Percentiles rank a stretch among this genome's conserved stretches.
Evolutionary conservation across 2,888 invertebrate genomes (phyloP).

Genomic region (Leptura quadrifasciata): DNA sequence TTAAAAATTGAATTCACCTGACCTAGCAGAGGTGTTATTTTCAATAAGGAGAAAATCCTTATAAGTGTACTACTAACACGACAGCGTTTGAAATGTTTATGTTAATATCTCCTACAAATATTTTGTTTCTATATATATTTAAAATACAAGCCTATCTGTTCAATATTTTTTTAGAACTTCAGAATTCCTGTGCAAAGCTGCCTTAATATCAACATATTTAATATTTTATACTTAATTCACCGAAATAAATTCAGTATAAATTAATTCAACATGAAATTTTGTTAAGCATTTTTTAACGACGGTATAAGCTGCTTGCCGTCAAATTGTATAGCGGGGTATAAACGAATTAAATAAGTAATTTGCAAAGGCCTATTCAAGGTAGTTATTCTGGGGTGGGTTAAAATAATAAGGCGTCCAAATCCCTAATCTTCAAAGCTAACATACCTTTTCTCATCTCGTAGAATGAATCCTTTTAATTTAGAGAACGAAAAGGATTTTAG

Average conservation of each 20-base stretch:
- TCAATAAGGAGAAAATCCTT: too few relatives aligned
- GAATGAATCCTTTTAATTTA: slow-evolving; percentile 39
- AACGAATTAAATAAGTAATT: slow-evolving; percentile 42
- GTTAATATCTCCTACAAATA: too few relatives aligned
- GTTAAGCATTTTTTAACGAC: slow-evolving; percentile 35
- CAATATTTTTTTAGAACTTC: too few relatives aligned
- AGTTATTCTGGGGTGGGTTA: slow-evolving; percentile 31
- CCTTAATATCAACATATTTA: slow-evolving; percentile 14
- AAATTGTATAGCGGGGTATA: slow-evolving; percentile 32
- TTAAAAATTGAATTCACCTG: too few relatives aligned
- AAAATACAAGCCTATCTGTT: too few relatives aligned
- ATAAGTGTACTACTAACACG: too few relatives aligned
- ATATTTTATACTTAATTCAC: slow-evolving; percentile 29
- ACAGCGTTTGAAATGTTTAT: too few relatives aligned
- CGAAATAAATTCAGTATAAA: slow-evolving; percentile 20
- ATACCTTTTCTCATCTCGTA: slow-evolving; percentile 36
- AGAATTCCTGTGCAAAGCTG: neutral
- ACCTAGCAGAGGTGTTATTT: too few relatives aligned
- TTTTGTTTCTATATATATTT: too few relatives aligned
- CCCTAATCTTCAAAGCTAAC: slow-evolving; percentile 39
- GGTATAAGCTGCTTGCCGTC: slow-evolving; percentile 11
- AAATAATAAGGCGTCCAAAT: slow-evolving; percentile 39
- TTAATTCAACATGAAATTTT: slow-evolving; percentile 26
- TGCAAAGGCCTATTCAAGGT: slow-evolving; percentile 34
- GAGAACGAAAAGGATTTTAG: slow-evolving; percentile 23